Evolutionary conservation across 2,113 vertebrate species (phyloP), one percentile per base, ranked within the genome.

Genomic region (Ariopsis seemanni): DNA sequence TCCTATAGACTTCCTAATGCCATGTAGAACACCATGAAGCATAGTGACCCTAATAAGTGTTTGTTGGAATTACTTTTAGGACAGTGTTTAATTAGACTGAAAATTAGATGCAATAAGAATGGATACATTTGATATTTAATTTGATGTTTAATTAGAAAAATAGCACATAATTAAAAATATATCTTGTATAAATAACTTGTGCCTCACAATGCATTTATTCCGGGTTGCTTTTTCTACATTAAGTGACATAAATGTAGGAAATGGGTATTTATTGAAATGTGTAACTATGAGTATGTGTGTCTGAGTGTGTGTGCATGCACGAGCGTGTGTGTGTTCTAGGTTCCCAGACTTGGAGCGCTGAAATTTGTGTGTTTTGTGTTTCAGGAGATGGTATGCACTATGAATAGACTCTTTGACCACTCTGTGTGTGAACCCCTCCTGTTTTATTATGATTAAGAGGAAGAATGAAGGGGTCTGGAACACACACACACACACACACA

Each of bases 401-500:
- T 93, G 91, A 94, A 90, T 92, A 85, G 88, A 65, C 74, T 88
- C 92, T 92, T 93, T 92, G 89, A 91, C 58, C 69, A 53, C 74
- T n/a, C 65, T 89, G 87, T 87, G 84, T 90, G 78, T 89, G 57
- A 88, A 87, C 90, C 88, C 25, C 55, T 87, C 7, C 27, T 74
- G 77, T 90, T 92, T 94, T 93, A 87, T 93, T 93, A 89, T 92
- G 63, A 89, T 91, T 91, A 91, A 89, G 90, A 92, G 52, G 27
- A 81, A 25, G 62, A 69, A 63, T 30, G 91, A 90, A 93, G 87
- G 9, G 12, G 9, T 58, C 88, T 89, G 88, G 20, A 20, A 74
- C 34, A 48, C 63, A 74, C 69, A 74, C 69, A 75, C 2, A 18
- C 50, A 74, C 69, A 75, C 2, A 18, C 50, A 74, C 69, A 75